Evolutionary conservation across 2,888 invertebrate genomes (phyloP), one percentile per base, ranked within the genome.

Genomic region (Corythucha ciliata): DNA sequence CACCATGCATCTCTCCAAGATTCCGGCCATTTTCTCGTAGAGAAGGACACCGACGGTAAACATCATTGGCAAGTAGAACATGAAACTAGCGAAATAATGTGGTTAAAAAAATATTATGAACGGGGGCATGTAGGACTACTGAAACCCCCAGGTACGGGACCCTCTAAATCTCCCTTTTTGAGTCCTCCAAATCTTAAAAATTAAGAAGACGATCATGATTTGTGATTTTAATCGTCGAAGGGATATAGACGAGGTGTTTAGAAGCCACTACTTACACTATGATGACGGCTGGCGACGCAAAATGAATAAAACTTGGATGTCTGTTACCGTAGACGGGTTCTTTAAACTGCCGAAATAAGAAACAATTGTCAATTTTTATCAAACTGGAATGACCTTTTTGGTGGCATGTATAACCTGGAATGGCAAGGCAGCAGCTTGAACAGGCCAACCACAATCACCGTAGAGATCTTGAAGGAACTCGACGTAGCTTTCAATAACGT

Each of bases 1-100:
- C 20, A 62, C 63, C 61, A 63, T 62, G 52, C 60, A 60, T 37
- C 63, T 53, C 46, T 63, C 63, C 48, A 63, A 56, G 34, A 63
- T 62, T 21, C 63, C 63, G 24, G 61, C 63, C 52, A 60, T 55
- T 55, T 63, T 63, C 50, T 63, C 63, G 36, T 62, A 61, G 5
- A 63, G 47, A 29, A 63, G 58, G 16, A 62, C 58, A 20, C 63
- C 63, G 4, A 61, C 63, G 16, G 63, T 63, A 37, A 63, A 60
- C 55, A 63, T 60, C 8, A 61, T 51, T n/a, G 63, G 62, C 34
- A 63, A 57, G 48, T 61, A 63, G 45, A 63, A 63, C 53, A 62
- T 61, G 53, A 63, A 62, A 34, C 63, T 63, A 55, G 24, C 16
- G 22, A 47, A 21, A 46, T 2, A 47, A n/a, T n/a, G n/a, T n/a